Base-by-base conservation (phyloP, 1,140 invertebrate species). In the Pseudomyrmex dendroicus region DNA sequence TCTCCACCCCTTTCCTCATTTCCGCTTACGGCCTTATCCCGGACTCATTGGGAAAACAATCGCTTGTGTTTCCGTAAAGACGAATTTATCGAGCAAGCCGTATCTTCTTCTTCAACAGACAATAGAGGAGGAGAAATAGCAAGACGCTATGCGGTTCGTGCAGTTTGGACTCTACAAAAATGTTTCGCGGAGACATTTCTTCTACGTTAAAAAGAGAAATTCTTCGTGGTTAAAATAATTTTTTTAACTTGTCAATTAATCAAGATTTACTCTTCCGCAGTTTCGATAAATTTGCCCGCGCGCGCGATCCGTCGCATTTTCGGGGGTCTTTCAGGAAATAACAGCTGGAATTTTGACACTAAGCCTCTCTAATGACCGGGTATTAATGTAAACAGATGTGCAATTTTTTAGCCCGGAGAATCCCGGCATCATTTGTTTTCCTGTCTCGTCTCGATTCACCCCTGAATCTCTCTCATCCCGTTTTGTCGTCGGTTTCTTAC, bases 21-120 rank as follows among this genome's bases (percentile, higher is more conserved):
- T 92, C 89, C 91, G 89, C 80, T 83, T 80, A 87, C 89, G 90
- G 93, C 91, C 91, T 93, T 94, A 93, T 92, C 89, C 90, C 82
- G 72, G 90, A 89, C 89, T 90, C 89, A 84, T 89, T 86, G 87
- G 89, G 89, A 92, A 93, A 93, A 93, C 93, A 93, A 94, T 93
- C 90, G 89, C 82, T 89, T 89, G 82, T 86, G 35, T 35, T 35
- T 89, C 85, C 76, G 85, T 67, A 83, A 85, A 89, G 89, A 92
- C 90, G 86, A 93, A 93, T 93, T 94, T 94, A 93, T 93, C 92
- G 91, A 86, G 88, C 89, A 90, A 84, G 44, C 74, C 83, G 83
- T 82, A 67, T 84, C 84, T 88, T 73, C 78, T 83, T 76, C 63
- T 48, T 73, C 54, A 61, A 9, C 8, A 61, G 13, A 59, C 17